phyloP scores from a whole-genome alignment of 2,797 vertebrate species.

The Hozukius guyotensis region DNA sequence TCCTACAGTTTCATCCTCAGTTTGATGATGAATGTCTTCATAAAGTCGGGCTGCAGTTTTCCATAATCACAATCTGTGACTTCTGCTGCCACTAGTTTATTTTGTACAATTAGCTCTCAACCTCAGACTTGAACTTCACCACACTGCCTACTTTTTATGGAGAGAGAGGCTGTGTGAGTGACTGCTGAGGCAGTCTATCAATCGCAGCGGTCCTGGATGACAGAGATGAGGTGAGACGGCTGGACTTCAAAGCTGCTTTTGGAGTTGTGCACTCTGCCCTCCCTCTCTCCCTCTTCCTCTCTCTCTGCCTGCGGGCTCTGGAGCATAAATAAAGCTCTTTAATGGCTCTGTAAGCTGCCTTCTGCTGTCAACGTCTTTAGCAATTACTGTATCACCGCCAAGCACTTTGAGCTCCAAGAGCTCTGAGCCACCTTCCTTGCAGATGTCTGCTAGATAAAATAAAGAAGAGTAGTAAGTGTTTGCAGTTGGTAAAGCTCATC shows the following conservation, averaged over 20 bases:
- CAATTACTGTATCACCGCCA: slow-evolving; percentile 80
- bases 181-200: slow-evolving; percentile 75
- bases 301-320: slow-evolving; percentile 67
- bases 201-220: slow-evolving; percentile 72
- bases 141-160: slow-evolving; percentile 48
- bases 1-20: slow-evolving; percentile 60
- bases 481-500: slow-evolving; percentile 54
- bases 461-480: slow-evolving; percentile 62
- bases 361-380: slow-evolving; percentile 84
- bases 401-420: slow-evolving; percentile 67
- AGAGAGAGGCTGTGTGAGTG: slow-evolving; percentile 55
- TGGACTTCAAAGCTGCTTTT: slow-evolving; percentile 82
- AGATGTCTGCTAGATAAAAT: slow-evolving; percentile 73
- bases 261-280: slow-evolving; percentile 74
- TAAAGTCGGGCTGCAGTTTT: slow-evolving; percentile 58
- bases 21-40: slow-evolving; percentile 68
- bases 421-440: slow-evolving; percentile 70
- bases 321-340: slow-evolving; percentile 85
- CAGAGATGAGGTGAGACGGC: slow-evolving; percentile 82
- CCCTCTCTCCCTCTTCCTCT: slow-evolving; percentile 68
- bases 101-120: slow-evolving; percentile 67
- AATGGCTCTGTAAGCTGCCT: slow-evolving; percentile 84
- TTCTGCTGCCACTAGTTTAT: slow-evolving; percentile 69
- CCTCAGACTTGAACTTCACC: slow-evolving; percentile 73
- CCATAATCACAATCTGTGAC: slow-evolving; percentile 61